Base-by-base conservation (phyloP, 2,113 vertebrate genomes). In the Semnopithecus entellus region DNA sequence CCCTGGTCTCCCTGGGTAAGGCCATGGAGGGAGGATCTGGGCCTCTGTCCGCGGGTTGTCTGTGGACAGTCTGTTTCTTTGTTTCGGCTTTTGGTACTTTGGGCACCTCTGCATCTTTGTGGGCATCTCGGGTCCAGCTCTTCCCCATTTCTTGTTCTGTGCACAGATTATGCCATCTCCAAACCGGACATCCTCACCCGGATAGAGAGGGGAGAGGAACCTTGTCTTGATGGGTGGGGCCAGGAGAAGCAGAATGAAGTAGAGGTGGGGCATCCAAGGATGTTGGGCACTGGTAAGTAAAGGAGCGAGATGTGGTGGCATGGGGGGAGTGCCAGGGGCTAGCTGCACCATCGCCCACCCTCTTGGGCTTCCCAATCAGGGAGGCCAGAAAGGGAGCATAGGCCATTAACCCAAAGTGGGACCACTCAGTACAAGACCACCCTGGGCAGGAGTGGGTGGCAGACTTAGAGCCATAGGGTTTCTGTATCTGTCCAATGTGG, bases 1-100 rank as follows among this genome's bases (percentile, higher is more conserved):
- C 80, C 0, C 66, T 82, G 75, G 92, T 97, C 38, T 98, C 98
- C 35, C 97, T 98, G 0, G 98, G 98, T 98, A 91, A 98, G 98
- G 40, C 78, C 20, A 23, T 1, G 2, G 2, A 3, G 75, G 73
- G 16, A 66, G 16, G 4, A 6, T n/a, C 70, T 10, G 70, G 68
- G 66, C 78, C 75, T 55, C 70, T 8, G 2, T 20, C 16, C 16
- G 0, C n/a, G 30, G 48, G 7, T 8, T 14, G 73, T 55, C 8
- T 32, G 57, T 75, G 6, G 8, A 45, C 25, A 11, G 35, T 10
- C 80, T 30, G 8, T 43, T 17, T 59, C 79, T 87, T 40, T 72
- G 55, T 48, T 40, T 70, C 75, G 75, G 52, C n/a, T 30, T 32
- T 50, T 30, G 25, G 78, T n/a, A 70, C 50, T 59, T 72, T 38